Evolutionary conservation across 2,797 vertebrate genomes (phyloP), one percentile per base, ranked within the genome.

Genomic region (Brachymystax lenok): DNA sequence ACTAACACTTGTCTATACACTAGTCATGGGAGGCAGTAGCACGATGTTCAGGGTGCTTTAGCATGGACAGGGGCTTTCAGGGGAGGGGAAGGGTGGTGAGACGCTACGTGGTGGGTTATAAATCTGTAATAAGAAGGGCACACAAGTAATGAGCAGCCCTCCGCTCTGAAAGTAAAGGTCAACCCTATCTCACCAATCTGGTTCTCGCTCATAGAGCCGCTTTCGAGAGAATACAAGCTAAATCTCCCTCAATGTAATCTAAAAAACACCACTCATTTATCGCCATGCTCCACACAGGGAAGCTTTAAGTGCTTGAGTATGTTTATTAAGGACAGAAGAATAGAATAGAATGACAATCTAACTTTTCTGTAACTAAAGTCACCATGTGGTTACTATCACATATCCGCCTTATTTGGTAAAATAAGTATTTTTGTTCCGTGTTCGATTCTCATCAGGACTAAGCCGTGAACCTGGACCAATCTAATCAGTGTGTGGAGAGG

Each of bases 151-250:
- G 35, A 77, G 79, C 74, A 79, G 77, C 80, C 83, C 84, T 74
- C 78, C 70, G 17, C 24, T 69, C 79, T 74, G 73, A 74, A 80
- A 78, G 77, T 83, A 78, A 89, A 91, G 88, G 89, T 88, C 86
- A 87, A 61, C 59, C 51, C 74, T n/a, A 75, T 79, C 79, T 77
- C 79, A 80, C 75, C 56, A 35, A 72, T 75, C 78, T 54, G 24
- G n/a, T 17, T 56, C 54, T 73, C 5, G 46, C 50, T 8, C 13
- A 35, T 19, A n/a, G 66, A 66, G 74, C 24, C 75, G 61, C 79
- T 33, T 59, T 68, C 74, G 69, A 70, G 80, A 81, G 74, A 61
- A 73, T 72, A 59, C 61, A 50, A 79, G 71, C 35, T 85, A 86
- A 88, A 85, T 85, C 83, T 86, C 46, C 61, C 73, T 17, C 51